A percentile compares a stretch with the other conserved stretches of the same genome.
These are phyloP conservation scores for Crotalus helleri DNA, from an alignment of 2,113 vertebrate species.

Conservation along the genomic window DNA sequence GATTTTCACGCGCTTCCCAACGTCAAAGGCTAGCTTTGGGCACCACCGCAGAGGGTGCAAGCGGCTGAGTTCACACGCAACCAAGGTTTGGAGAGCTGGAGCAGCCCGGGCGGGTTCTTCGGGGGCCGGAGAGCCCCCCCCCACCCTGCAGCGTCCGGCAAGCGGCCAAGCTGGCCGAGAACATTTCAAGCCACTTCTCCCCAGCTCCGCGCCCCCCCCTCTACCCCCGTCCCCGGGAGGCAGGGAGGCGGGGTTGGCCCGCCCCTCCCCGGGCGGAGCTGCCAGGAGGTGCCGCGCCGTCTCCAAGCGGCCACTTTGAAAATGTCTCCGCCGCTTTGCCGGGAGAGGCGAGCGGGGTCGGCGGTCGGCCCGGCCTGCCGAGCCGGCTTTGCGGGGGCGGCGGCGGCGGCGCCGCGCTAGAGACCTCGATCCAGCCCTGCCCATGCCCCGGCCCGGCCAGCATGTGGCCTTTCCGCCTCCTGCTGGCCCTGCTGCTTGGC, in stretches of 20 bases:
- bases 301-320: slow-evolving; percentile 22
- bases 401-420: no score
- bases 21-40: not conserved
- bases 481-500: not conserved
- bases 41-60: not conserved
- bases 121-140: no score
- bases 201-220: no score
- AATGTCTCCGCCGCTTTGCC: slow-evolving; percentile 4
- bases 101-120: not conserved
- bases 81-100: not conserved
- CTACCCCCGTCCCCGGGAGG: slow-evolving; percentile 18
- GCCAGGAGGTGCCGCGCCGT: not conserved
- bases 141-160: not conserved
- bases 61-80: not conserved
- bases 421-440: slow-evolving; percentile 52
- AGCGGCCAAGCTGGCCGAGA: not conserved
- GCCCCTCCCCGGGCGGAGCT: not conserved
- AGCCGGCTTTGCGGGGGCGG: not conserved
- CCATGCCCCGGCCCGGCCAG: slow-evolving; percentile 13
- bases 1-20: not conserved
- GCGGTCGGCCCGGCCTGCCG: slow-evolving; percentile 4
- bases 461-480: slow-evolving; percentile 25
- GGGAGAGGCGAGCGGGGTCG: slow-evolving; percentile 31
- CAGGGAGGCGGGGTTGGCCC: slow-evolving; percentile 18
- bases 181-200: not conserved